Conservation (phyloP, 2,888 invertebrate species). For the Exocentrus adspersus region DNA sequence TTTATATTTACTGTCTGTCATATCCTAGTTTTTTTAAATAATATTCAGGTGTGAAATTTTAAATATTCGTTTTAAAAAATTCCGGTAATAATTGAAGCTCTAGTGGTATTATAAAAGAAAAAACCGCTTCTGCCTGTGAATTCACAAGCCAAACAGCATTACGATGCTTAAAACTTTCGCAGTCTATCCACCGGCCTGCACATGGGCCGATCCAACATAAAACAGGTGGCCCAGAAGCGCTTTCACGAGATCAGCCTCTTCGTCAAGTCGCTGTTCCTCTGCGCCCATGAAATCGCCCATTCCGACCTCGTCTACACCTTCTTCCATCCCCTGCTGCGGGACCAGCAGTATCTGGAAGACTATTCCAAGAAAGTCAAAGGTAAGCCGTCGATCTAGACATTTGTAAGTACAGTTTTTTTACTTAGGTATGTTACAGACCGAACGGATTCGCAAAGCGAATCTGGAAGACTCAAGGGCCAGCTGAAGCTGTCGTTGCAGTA, state of each 20-base stretch:
- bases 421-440: conserved; percentile 53
- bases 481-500: conserved; percentile 83
- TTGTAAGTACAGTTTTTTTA: too few relatives aligned
- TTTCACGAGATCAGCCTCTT: conserved; percentile 89
- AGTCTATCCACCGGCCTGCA: conserved; percentile 80
- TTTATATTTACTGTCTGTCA: too few relatives aligned
- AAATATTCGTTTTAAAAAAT: too few relatives aligned
- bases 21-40: too few relatives aligned
- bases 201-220: conserved; percentile 92
- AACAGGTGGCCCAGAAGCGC: conserved; percentile 94
- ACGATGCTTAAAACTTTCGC: conserved; percentile 45
- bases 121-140: too few relatives aligned
- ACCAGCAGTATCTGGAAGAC: conserved; percentile 90
- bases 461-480: conserved; percentile 72
- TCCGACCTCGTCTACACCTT: conserved; percentile 97
- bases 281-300: conserved; percentile 94
- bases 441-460: conserved; percentile 51
- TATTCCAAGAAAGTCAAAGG: conserved; percentile 82
- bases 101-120: too few relatives aligned
- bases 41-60: too few relatives aligned
- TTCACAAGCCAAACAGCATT: neutral
- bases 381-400: conserved; percentile 54
- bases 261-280: conserved; percentile 83
- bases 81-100: too few relatives aligned
- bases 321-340: conserved; percentile 94